A percentile compares a stretch with the other conserved stretches of the same genome.
These are phyloP conservation scores for Glareola pratincola DNA, from an alignment of 2,113 vertebrate genomes.

Conservation along the genomic window DNA sequence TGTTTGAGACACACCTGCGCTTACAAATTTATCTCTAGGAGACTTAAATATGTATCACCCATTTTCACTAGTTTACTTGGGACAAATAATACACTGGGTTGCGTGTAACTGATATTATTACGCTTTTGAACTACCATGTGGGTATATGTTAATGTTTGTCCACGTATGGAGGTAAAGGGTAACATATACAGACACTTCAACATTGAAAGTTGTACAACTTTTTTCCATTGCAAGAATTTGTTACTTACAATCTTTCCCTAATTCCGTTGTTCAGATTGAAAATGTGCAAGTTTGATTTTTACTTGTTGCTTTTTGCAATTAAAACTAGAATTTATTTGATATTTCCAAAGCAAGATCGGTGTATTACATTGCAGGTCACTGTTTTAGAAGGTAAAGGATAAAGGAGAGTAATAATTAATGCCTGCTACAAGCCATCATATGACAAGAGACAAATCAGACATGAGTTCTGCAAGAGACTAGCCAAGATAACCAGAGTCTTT, in stretches of 20 bases:
- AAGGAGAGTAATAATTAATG: neutral
- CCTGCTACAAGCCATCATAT: neutral
- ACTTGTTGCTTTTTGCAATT: neutral
- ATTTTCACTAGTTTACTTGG: slow-evolving; percentile 31
- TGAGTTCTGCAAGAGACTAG: neutral
- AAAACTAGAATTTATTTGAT: neutral
- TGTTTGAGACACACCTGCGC: slow-evolving; percentile 31
- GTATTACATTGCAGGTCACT: neutral
- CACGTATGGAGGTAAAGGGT: neutral
- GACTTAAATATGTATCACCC: neutral
- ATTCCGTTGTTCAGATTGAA: neutral
- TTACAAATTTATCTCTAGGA: neutral
- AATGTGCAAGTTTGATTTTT: neutral
- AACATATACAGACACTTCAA: neutral
- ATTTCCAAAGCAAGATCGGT: neutral
- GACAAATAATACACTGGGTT: neutral
- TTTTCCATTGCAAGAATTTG: neutral
- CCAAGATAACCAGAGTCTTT: neutral
- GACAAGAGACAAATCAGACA: neutral
- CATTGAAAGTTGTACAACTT: neutral
- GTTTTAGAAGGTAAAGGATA: neutral
- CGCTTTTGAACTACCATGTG: neutral
- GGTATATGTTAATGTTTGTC: neutral
- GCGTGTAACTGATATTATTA: neutral
- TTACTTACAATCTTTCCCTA: neutral